Evolutionary conservation across 2,113 vertebrate species (phyloP), one percentile per base, ranked within the genome.

Genomic region (Hipposideros armiger): DNA sequence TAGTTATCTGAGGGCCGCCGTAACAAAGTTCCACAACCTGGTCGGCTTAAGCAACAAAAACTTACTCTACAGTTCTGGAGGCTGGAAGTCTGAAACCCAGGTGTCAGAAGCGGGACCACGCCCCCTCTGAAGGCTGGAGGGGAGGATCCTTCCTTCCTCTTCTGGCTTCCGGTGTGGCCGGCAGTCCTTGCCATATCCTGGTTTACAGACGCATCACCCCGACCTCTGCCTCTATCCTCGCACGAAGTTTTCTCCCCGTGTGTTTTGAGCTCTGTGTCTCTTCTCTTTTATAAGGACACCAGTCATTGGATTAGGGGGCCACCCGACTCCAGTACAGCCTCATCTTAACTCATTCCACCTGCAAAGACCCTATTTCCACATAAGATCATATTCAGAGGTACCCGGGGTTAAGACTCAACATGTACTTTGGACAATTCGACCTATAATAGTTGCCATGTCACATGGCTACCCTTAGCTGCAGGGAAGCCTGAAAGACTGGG

Each of bases 101-200:
- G 32, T 3, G 3, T 16, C 9, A 2, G 47, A 50, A 50, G 8
- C 14, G 4, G 22, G 24, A 54, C 30, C 1, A 4, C 0, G 52
- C 32, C 87, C 32, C 47, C 32, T 22, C 70, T 32, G 69, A 30
- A 45, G 30, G 15, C 47, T 54, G 2, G 9, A 40, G 32, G 32
- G 47, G 47, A 26, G 19, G 30, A 0, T n/a, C 4, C 56, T 58
- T 52, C 26, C 64, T 14, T 6, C 28, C 56, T 26, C n/a, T 40
- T 8, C 20, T 5, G 28, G 28, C 67, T 58, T 67, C 86, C 3
- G 3, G 47, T 5, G 32, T 10, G 28, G 15, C 77, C 3, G 9
- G 14, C 58, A 9, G 2, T n/a, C 47, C 73, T 47, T 2, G 17
- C 56, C n/a, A 3, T 9, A 28, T 36, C 67, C 13, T 69, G 50